Base-by-base conservation (phyloP, 2,888 invertebrate species). In the Orchestes rusci region DNA sequence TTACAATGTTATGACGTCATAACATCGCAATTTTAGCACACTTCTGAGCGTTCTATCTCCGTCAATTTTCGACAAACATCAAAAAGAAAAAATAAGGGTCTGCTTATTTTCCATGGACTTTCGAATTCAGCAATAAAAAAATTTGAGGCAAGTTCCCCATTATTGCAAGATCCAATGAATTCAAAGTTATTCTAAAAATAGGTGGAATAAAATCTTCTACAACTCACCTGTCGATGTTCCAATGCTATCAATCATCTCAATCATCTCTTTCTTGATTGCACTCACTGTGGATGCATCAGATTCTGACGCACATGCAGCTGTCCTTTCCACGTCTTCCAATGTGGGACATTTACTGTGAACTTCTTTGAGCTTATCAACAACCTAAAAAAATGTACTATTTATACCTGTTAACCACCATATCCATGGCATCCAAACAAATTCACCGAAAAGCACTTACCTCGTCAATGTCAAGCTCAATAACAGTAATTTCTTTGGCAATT, bases 381-480 rank as follows among this genome's bases (percentile, higher is more conserved):
- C 50, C 50, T 50, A 37, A 36, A 42, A 42, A 16, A 32, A 16
- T 43, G 23, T 7, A 23, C 23, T 7, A 23, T 10, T 23, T 23
- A 23, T n/a, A n/a, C n/a, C n/a, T n/a, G n/a, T n/a, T n/a, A n/a
- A n/a, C n/a, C n/a, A n/a, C n/a, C n/a, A n/a, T n/a, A n/a, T n/a
- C n/a, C n/a, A n/a, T n/a, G n/a, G n/a, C n/a, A n/a, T n/a, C n/a
- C n/a, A n/a, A n/a, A n/a, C n/a, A n/a, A n/a, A n/a, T n/a, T n/a
- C 16, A 34, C 16, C 16, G 23, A 34, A 34, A 34, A 34, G 12
- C 16, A 28, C 82, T 79, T 5, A 89, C 85, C 62, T 79, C 79
- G 18, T 77, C 76, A 62, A 84, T 75, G 64, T 90, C 89, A 50
- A 73, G 72, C 58, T 79, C 79, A 39, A 92, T 84, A 8, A 89